Conservation (phyloP, 1,140 invertebrate species). For the Drosophila truncata region DNA sequence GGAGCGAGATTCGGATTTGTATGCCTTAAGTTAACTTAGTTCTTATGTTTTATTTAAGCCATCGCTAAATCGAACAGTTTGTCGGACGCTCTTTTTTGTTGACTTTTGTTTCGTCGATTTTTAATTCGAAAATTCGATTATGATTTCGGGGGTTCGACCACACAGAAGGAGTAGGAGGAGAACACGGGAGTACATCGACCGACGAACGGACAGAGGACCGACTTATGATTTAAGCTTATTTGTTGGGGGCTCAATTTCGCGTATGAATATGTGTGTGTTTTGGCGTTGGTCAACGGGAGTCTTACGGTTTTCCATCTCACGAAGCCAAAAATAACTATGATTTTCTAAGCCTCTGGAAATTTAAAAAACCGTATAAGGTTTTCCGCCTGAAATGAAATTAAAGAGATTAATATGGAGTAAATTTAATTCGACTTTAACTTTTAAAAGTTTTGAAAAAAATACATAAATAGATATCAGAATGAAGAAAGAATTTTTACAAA, state of each 20-base stretch:
- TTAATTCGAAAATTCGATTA: constrained; percentile 25
- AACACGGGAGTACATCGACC: constrained; percentile 10
- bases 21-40: constrained; percentile 80
- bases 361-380: neutral
- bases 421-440: neutral
- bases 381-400: no score
- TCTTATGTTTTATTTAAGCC: constrained; percentile 74
- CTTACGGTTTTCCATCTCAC: constrained; percentile 16
- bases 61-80: constrained; percentile 51
- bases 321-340: neutral
- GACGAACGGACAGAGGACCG: constrained; percentile 40
- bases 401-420: no score
- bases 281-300: constrained; percentile 10
- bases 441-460: neutral
- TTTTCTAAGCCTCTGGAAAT: neutral
- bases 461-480: neutral
- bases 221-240: constrained; percentile 65
- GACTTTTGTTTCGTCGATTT: constrained; percentile 46
- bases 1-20: constrained; percentile 62
- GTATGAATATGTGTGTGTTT: constrained; percentile 35
- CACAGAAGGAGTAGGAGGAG: neutral
- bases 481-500: neutral
- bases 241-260: constrained; percentile 62
- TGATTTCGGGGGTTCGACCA: constrained; percentile 17
- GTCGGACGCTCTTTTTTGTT: constrained; percentile 51